Percentiles rank a stretch among this genome's conserved stretches.
These are phyloP conservation scores for Peromyscus californicus DNA, from an alignment of 2,113 vertebrate genomes.

Conservation along the genomic window DNA sequence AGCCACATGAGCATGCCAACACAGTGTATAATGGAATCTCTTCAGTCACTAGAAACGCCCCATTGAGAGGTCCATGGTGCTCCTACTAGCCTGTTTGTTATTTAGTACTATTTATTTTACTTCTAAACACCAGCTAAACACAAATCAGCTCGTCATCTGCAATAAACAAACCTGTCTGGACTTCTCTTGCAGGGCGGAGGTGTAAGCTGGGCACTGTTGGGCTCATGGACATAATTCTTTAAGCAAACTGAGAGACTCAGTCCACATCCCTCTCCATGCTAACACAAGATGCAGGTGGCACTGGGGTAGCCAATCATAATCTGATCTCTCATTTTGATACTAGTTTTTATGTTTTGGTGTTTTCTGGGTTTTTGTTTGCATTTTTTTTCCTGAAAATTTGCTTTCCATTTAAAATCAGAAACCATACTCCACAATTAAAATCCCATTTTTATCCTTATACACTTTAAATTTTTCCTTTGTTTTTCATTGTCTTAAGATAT, in stretches of 20 bases:
- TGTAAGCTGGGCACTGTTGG: background rate
- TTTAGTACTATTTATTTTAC: background rate
- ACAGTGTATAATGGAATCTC: background rate
- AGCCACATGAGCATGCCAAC: background rate
- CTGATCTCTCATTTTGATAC: background rate
- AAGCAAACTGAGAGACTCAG: background rate
- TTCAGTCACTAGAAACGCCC: background rate
- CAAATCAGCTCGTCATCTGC: background rate
- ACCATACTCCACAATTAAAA: background rate
- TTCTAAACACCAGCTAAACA: background rate
- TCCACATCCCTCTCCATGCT: background rate
- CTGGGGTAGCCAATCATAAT: too few species aligned
- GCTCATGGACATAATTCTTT: background rate
- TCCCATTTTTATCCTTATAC: background rate
- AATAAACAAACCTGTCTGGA: background rate
- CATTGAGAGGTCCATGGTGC: background rate
- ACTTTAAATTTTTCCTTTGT: background rate
- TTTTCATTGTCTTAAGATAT: background rate
- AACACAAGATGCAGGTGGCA: background rate
- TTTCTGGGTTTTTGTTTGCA: background rate
- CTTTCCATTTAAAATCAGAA: background rate
- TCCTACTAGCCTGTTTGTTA: background rate
- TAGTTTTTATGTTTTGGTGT: background rate
- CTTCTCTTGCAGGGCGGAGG: background rate
- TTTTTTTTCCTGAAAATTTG: background rate